Base-by-base conservation (phyloP, 2,888 invertebrate species). In the Tipula helvola region DNA sequence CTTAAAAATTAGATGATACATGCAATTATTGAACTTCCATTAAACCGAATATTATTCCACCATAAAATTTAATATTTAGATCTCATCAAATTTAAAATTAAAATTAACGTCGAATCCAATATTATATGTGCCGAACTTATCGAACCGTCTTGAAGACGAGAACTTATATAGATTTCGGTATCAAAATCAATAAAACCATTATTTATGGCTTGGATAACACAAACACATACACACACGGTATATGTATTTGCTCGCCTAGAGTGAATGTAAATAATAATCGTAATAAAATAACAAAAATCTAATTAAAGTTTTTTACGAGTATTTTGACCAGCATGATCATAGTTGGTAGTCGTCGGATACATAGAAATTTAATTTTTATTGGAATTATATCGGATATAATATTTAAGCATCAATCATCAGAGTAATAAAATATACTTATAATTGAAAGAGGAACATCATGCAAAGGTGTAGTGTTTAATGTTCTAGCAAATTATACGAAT, bases 201-300 rank as follows among this genome's bases (percentile, higher is more conserved):
- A 71, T 71, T 71, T 28, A 71, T 71, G 71, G 28, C 71, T 28
- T 71, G 28, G 71, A 28, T 71, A 28, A 28, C 28, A 8, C 18
- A 71, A 4, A 52, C 16, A 52, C 52, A 52, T 16, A 16, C 16
- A 52, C 39, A 1, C 39, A 16, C 52, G 7, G 10, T 44, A 16
- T 16, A 52, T 52, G 52, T 52, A 71, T 8, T 7, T 39, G 2
- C 71, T 71, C 71, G 71, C 28, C 71, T 71, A 71, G 71, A 12
- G 71, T 71, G 71, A 71, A 71, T 71, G 71, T 71, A 71, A 71
- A 71, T 71, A 71, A 71, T 71, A 71, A 71, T 71, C 71, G 71
- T 71, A 71, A 39, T 39, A 39, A 10, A 71, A 10, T 71, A 71
- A 57, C 52, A 71, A 71, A 71, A 71, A 71, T 71, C 10, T 71